These are phyloP conservation scores for Cryptotis parvus DNA, from an alignment of 2,113 vertebrate species.

Conservation along the genomic window DNA sequence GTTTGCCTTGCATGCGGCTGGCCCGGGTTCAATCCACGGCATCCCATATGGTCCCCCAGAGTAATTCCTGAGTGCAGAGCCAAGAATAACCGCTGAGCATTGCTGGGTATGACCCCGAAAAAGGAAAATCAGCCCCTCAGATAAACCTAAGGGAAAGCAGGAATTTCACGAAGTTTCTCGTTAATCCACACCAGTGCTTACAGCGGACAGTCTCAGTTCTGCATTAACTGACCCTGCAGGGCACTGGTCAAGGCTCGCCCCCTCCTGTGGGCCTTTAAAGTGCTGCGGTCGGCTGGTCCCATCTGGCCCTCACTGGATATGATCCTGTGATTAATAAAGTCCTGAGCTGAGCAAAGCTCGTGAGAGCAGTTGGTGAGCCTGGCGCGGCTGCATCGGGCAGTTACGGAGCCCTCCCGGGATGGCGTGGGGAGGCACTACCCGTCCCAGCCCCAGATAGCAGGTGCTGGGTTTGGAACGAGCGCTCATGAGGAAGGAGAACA, in stretches of 20 bases:
- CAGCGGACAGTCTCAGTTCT: background rate
- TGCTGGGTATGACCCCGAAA: too few species aligned
- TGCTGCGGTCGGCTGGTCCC: background rate
- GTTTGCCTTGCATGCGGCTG: too few species aligned
- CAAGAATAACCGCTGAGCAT: too few species aligned
- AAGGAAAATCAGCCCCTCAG: background rate
- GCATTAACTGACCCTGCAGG: background rate
- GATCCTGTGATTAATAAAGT: background rate
- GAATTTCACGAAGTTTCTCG: background rate
- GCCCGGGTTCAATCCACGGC: too few species aligned
- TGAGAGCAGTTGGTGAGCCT: background rate
- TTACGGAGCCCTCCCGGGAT: background rate
- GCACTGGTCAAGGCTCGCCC: background rate
- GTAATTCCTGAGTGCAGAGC: too few species aligned
- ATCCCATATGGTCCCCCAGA: too few species aligned
- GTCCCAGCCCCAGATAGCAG: background rate
- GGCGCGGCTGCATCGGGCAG: background rate
- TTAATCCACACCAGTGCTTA: too few species aligned
- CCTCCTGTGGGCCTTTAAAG: background rate
- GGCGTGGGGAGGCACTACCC: background rate
- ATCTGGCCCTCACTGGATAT: background rate
- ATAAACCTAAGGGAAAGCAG: constrained; percentile 14
- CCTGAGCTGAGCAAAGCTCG: background rate
- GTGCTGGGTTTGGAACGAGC: too few species aligned
- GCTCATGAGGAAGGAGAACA: too few species aligned